These are phyloP conservation scores for Salticus scenicus DNA, from an alignment of 2,888 invertebrate species.

Conservation along the genomic window DNA sequence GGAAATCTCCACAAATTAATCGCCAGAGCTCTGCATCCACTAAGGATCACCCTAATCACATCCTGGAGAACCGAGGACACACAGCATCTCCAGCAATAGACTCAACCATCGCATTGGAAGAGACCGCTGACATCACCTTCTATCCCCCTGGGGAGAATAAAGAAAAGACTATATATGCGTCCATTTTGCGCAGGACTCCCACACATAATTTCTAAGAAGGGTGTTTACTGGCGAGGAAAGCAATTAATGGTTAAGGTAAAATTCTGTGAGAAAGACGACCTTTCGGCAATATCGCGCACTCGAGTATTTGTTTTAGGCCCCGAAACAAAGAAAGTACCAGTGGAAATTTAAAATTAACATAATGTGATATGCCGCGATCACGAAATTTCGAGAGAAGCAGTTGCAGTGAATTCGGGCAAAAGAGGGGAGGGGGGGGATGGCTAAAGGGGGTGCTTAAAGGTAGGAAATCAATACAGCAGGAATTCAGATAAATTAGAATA, in stretches of 20 bases:
- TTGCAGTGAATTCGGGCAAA: background rate
- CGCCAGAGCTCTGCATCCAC: constrained; percentile 43
- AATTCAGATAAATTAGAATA: background rate
- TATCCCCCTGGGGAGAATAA: background rate
- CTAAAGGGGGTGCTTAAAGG: background rate
- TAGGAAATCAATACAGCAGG: constrained; percentile 1
- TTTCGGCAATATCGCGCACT: background rate
- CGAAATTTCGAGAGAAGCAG: background rate
- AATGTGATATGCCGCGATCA: background rate
- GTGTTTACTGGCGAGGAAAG: constrained; percentile 8
- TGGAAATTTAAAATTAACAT: constrained; percentile 1
- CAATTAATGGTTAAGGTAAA: background rate
- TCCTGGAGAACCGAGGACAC: constrained; percentile 20
- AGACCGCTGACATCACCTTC: background rate
- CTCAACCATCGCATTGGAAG: background rate
- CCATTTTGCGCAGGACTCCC: background rate
- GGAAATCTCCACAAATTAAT: constrained; percentile 49
- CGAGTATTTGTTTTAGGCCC: background rate
- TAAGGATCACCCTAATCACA: constrained; percentile 58
- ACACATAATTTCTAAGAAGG: background rate
- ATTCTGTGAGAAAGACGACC: background rate
- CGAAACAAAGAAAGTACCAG: background rate
- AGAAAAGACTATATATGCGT: background rate
- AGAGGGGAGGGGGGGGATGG: background rate
- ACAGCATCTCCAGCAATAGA: constrained; percentile 17